These are phyloP conservation scores for Solea senegalensis DNA, from an alignment of 2,113 vertebrate species.

Conservation along the genomic window DNA sequence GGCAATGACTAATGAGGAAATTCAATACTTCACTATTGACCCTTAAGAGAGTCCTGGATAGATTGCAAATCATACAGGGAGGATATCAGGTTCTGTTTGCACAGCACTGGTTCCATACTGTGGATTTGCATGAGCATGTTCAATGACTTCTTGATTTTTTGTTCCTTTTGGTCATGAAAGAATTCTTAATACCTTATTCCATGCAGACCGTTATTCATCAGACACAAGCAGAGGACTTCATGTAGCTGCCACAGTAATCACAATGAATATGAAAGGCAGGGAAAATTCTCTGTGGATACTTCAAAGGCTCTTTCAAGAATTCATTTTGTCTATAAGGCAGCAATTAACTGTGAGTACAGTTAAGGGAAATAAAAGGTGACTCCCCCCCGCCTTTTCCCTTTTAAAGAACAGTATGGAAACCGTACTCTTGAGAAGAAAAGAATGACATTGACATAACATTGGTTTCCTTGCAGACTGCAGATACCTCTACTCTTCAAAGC, in stretches of 20 bases:
- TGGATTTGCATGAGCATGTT: slow-evolving; percentile 18
- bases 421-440: slow-evolving; percentile 33
- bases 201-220: slow-evolving; percentile 63
- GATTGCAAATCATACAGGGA: slow-evolving; percentile 17
- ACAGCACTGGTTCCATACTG: background rate
- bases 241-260: slow-evolving; percentile 71
- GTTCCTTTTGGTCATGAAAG: slow-evolving; percentile 36
- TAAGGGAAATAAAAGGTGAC: slow-evolving; percentile 62
- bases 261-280: slow-evolving; percentile 61
- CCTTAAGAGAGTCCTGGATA: slow-evolving; percentile 25
- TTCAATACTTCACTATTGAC: slow-evolving; percentile 50
- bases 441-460: slow-evolving; percentile 17
- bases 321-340: slow-evolving; percentile 65
- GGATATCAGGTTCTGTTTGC: slow-evolving; percentile 19
- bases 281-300: slow-evolving; percentile 61
- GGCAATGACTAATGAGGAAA: slow-evolving; percentile 41
- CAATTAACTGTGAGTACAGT: slow-evolving; percentile 66
- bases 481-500: slow-evolving; percentile 12
- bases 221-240: slow-evolving; percentile 50
- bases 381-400: slow-evolving; percentile 29
- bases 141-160: slow-evolving; percentile 7
- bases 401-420: slow-evolving; percentile 35
- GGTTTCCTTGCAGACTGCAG: background rate
- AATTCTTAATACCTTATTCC: slow-evolving; percentile 52
- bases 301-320: slow-evolving; percentile 72